These are phyloP conservation scores for Lochmaea crataegi DNA, from an alignment of 2,888 invertebrate genomes.

Conservation along the genomic window DNA sequence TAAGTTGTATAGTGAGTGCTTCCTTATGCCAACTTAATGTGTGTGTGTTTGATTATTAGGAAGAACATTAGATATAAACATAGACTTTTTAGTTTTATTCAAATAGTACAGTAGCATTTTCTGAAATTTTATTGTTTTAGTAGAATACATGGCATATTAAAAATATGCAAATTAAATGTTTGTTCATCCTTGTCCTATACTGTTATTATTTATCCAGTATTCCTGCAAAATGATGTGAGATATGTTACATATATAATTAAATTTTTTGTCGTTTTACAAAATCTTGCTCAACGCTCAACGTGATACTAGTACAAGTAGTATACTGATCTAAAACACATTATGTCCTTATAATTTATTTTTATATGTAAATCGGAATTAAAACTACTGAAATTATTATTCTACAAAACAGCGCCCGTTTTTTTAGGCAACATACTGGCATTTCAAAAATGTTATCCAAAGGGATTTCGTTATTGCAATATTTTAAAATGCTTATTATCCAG, in stretches of 20 bases:
- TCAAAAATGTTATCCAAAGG: too few species aligned
- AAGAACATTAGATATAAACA: too few species aligned
- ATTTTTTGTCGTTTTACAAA: background rate
- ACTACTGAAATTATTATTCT: background rate
- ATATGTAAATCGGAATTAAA: background rate
- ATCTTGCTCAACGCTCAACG: background rate
- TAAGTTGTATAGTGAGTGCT: too few species aligned
- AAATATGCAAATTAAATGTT: background rate
- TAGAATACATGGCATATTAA: background rate
- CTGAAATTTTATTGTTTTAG: too few species aligned
- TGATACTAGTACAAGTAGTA: background rate
- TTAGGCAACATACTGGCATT: too few species aligned
- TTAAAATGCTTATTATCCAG: too few species aligned
- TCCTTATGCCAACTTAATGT: too few species aligned
- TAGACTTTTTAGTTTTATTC: too few species aligned
- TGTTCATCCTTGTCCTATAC: background rate
- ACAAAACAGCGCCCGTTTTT: background rate
- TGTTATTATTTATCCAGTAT: background rate
- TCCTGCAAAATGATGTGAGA: background rate
- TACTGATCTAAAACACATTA: conserved; percentile 2
- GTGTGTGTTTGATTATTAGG: too few species aligned
- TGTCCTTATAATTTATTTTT: background rate
- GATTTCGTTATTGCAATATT: too few species aligned
- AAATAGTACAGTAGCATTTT: too few species aligned
- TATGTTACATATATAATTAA: conserved; percentile 3